Conservation (phyloP, 1,140 invertebrate species). For the Diuraphis noxia region DNA sequence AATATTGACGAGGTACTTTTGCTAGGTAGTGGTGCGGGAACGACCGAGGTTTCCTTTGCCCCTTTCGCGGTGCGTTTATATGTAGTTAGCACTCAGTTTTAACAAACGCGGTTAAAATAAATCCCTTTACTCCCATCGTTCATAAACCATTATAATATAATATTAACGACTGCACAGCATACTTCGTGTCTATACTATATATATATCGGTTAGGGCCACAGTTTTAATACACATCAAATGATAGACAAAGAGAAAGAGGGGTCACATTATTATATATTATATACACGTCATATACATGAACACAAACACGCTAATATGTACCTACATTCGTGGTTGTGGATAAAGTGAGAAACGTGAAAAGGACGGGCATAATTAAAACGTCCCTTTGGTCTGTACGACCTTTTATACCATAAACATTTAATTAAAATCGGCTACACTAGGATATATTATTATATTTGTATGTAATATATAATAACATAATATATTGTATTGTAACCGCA, state of each 20-base stretch:
- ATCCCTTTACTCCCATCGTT: not conserved
- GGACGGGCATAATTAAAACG: constrained; percentile 26
- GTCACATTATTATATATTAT: not conserved
- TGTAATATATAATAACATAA: not conserved
- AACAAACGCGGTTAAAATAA: not conserved
- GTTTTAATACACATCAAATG: not conserved
- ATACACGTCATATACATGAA: not conserved
- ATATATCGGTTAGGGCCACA: not conserved
- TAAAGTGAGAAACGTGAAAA: not conserved
- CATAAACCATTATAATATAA: not conserved
- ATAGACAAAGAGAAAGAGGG: not conserved
- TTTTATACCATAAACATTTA: constrained; percentile 19
- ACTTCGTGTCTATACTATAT: not conserved
- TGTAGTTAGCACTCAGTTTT: not conserved
- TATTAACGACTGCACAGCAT: not conserved
- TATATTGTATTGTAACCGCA: not conserved
- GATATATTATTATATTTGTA: not conserved
- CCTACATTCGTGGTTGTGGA: not conserved
- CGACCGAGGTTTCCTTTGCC: not conserved
- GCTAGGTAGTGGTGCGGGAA: too few species aligned
- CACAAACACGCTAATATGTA: not conserved
- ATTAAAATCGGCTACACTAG: not conserved
- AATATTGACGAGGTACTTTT: not conserved
- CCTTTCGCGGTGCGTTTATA: not conserved
- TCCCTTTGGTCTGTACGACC: not conserved